Evolutionary conservation across 2,888 invertebrate species (phyloP), one percentile per base, ranked within the genome.

Genomic region (Cylloceria caligata): DNA sequence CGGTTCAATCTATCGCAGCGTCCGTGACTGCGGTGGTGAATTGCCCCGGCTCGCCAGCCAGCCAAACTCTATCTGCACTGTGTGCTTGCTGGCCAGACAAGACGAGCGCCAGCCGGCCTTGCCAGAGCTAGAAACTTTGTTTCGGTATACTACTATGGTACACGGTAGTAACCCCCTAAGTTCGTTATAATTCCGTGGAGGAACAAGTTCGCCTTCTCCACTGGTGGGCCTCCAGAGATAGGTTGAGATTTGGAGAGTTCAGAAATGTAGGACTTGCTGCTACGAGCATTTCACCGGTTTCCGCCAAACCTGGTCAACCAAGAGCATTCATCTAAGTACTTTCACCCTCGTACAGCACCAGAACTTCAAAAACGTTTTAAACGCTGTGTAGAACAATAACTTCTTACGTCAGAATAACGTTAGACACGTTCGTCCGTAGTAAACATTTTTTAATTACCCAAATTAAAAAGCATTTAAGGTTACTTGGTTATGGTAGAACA

Each of bases 161-260:
- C 55, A 65, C 19, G 47, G 57, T 47, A 21, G 39, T 47, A 36
- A 68, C 60, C 67, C 30, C 21, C 72, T 34, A 72, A 72, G 81
- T 77, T 77, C 72, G 68, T 81, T 73, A 77, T 74, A 81, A 81
- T 78, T 78, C 78, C 65, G 57, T 21, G 39, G 34, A 74, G 78
- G 62, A 69, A 68, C 81, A 72, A 77, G 81, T 81, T 77, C 45
- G 57, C 11, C 68, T 62, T 60, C 72, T 42, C 16, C 27, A 27
- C 60, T 76, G 64, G 65, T 67, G 49, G 34, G n/a, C 49, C 42
- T 74, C 69, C 64, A 64, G 68, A 64, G 64, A 64, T 64, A 9
- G 30, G 9, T 6, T 5, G 45, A 62, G 52, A 62, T 69, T 60
- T 49, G 42, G 24, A 6, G n/a, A 52, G 68, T 77, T 62, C 9